phyloP scores from a whole-genome alignment of 1,140 invertebrate genomes.

The Lineus longissimus region DNA sequence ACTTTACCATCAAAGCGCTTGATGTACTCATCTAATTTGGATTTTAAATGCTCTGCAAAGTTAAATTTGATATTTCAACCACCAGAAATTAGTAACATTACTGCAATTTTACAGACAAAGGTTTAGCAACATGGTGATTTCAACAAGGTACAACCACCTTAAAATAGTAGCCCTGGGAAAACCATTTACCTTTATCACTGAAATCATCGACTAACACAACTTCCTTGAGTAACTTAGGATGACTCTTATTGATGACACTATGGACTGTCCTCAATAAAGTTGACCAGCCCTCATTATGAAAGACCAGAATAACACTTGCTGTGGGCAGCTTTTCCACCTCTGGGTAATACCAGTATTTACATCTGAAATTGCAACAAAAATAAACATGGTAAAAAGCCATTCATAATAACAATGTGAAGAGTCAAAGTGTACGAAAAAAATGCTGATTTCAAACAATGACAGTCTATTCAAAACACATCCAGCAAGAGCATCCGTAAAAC shows the following conservation, averaged over 20 bases:
- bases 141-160: too few relatives aligned
- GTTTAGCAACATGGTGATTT: too few relatives aligned
- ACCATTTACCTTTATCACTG: conserved; percentile 73
- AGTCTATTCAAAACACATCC: neutral
- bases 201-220: conserved; percentile 97
- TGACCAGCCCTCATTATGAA: conserved; percentile 96
- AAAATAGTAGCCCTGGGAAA: too few relatives aligned
- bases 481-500: neutral
- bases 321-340: conserved; percentile 66
- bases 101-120: too few relatives aligned
- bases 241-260: conserved; percentile 88
- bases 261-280: conserved; percentile 95
- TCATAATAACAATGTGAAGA: neutral
- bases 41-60: conserved; percentile 78
- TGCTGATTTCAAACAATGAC: neutral
- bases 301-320: conserved; percentile 95
- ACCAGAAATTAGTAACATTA: too few relatives aligned
- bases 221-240: conserved; percentile 86
- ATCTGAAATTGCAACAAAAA: conserved; percentile 59
- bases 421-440: neutral
- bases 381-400: neutral
- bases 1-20: conserved; percentile 81
- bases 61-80: neutral
- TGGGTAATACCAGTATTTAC: conserved; percentile 95
- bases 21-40: conserved; percentile 84